A percentile compares a stretch with the other conserved stretches of the same genome.
phyloP scores from a whole-genome alignment of 2,888 invertebrate genomes.

The Patella pellucida region DNA sequence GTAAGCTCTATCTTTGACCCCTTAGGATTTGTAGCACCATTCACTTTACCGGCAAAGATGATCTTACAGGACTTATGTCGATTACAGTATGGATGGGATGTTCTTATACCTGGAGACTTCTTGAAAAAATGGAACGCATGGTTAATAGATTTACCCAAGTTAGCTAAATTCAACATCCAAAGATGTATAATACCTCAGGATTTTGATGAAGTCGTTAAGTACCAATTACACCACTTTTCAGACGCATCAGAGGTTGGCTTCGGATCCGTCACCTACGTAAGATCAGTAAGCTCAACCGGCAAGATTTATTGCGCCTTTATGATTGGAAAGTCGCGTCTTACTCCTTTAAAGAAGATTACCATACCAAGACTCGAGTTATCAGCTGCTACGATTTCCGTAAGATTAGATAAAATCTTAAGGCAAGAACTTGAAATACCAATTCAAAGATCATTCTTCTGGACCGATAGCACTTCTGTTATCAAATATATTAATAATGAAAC shows the following conservation, averaged over 20 bases:
- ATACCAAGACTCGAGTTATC: conserved; percentile 22
- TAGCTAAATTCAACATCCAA: neutral
- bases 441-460: neutral
- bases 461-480: conserved; percentile 4
- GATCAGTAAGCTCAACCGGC: neutral
- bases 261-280: conserved; percentile 18
- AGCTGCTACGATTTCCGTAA: conserved; percentile 16
- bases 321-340: conserved; percentile 16
- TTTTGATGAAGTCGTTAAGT: neutral
- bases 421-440: neutral
- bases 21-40: conserved; percentile 20
- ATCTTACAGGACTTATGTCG: conserved; percentile 20
- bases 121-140: neutral
- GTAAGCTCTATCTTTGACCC: conserved; percentile 24
- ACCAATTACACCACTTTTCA: conserved; percentile 19
- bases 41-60: conserved; percentile 16
- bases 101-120: conserved; percentile 6
- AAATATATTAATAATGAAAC: neutral
- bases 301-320: conserved; percentile 15
- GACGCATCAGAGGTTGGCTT: conserved; percentile 20
- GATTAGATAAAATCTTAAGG: conserved; percentile 9
- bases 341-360: conserved; percentile 15
- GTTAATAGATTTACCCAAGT: neutral
- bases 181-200: conserved; percentile 14
- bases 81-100: conserved; percentile 18